Conservation (phyloP, 2,113 vertebrate species). For the Rhinogobius similis region DNA sequence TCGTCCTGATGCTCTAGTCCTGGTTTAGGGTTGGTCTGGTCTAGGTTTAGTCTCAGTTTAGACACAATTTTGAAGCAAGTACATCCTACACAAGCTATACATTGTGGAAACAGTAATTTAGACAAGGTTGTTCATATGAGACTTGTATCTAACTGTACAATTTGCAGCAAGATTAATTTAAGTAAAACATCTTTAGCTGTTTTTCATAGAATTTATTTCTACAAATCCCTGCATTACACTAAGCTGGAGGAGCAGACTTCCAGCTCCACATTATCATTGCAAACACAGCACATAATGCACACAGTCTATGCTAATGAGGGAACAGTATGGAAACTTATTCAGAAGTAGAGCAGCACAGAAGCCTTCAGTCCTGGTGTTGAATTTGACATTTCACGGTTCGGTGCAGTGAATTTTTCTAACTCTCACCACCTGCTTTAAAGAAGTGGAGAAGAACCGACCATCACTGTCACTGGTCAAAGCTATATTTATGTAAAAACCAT, state of each 20-base stretch:
- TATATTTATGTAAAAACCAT: slow-evolving; percentile 38
- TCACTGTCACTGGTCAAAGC: slow-evolving; percentile 26
- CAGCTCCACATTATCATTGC: background rate
- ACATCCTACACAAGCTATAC: no score
- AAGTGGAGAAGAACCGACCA: slow-evolving; percentile 19
- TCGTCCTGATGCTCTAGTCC: no score
- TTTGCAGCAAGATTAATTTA: background rate
- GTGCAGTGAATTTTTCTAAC: slow-evolving; percentile 60
- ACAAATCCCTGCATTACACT: background rate
- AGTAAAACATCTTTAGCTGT: no score
- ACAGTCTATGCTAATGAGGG: slow-evolving; percentile 36
- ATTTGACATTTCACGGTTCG: slow-evolving; percentile 66
- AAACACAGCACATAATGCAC: slow-evolving; percentile 7
- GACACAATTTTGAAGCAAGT: background rate
- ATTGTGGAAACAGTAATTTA: background rate
- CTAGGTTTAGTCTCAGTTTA: background rate
- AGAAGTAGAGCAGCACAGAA: background rate
- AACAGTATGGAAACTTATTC: slow-evolving; percentile 19
- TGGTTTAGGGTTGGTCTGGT: background rate
- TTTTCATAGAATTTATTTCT: background rate
- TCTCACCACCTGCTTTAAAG: slow-evolving; percentile 61
- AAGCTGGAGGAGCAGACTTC: background rate
- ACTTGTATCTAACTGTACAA: background rate
- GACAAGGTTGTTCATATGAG: background rate
- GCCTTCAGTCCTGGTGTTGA: slow-evolving; percentile 20